A percentile compares a stretch with the other conserved stretches of the same genome.
Evolutionary conservation across 2,888 invertebrate genomes (phyloP).

Genomic region (Ethmia dodecea): DNA sequence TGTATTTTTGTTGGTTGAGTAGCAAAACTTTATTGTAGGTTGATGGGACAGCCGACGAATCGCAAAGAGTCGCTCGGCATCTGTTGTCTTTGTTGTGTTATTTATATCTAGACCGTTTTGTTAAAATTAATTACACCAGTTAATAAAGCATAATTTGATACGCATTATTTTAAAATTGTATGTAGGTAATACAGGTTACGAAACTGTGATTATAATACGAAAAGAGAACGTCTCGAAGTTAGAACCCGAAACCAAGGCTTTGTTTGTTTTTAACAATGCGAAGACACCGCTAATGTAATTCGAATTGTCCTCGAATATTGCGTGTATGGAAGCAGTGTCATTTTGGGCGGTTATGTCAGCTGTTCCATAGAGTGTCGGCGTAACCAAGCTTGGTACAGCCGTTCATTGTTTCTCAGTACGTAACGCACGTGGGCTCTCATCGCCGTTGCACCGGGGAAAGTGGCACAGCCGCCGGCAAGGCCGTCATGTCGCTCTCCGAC

Average conservation of each 20-base stretch:
- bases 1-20: no score
- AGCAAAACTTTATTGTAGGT: no score
- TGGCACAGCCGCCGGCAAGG: constrained; percentile 71
- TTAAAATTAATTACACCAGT: no score
- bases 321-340: constrained; percentile 48
- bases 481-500: constrained; percentile 58
- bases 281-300: constrained; percentile 45
- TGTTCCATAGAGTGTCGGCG: constrained; percentile 54
- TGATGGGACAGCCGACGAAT: no score
- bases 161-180: no score
- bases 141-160: no score
- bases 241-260: constrained; percentile 58
- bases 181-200: constrained; percentile 34
- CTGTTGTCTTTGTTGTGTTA: no score
- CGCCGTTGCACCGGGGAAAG: constrained; percentile 56
- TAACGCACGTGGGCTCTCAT: constrained; percentile 56
- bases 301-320: constrained; percentile 52
- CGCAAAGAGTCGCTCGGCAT: no score
- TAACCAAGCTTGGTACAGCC: constrained; percentile 24
- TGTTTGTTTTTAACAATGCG: constrained; percentile 52
- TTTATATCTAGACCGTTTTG: no score
- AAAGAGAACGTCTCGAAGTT: constrained; percentile 55
- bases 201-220: constrained; percentile 36
- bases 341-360: constrained; percentile 65
- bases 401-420: constrained; percentile 53